A percentile compares a stretch with the other conserved stretches of the same genome.
These are phyloP conservation scores for Camponotus fellah DNA, from an alignment of 2,888 invertebrate species.

Conservation along the genomic window DNA sequence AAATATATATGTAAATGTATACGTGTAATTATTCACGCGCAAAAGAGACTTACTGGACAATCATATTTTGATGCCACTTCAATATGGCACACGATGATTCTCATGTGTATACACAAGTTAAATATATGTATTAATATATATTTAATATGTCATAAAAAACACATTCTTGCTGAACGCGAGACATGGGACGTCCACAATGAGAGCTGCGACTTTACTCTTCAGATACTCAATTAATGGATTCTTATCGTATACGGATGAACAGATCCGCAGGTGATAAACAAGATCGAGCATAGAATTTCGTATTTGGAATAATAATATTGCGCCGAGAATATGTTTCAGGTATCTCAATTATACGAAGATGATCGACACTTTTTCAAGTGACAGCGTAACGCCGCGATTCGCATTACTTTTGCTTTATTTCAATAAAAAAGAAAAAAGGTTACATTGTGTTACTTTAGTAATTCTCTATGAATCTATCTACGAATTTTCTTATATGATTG, in stretches of 20 bases:
- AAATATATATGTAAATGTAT: conserved; percentile 47
- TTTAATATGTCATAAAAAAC: not conserved
- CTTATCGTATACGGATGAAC: conserved; percentile 36
- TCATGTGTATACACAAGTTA: conserved; percentile 25
- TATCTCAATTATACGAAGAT: not conserved
- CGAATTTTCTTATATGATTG: not conserved
- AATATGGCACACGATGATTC: conserved; percentile 62
- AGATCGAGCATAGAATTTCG: conserved; percentile 38
- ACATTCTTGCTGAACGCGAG: conserved; percentile 2
- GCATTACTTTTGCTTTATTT: conserved; percentile 64
- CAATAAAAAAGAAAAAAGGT: conserved; percentile 71
- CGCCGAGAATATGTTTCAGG: not conserved
- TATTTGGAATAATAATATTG: conserved; percentile 46
- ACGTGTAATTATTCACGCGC: conserved; percentile 51
- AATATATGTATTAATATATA: conserved; percentile 1
- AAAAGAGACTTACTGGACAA: conserved; percentile 66
- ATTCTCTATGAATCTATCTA: not conserved
- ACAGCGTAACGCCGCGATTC: conserved; percentile 47
- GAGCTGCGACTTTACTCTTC: conserved; percentile 54
- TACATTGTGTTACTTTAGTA: conserved; percentile 54
- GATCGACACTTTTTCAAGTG: conserved; percentile 54
- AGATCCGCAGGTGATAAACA: conserved; percentile 64
- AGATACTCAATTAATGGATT: conserved; percentile 63
- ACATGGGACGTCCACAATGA: conserved; percentile 28
- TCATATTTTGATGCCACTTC: conserved; percentile 65